Evolutionary conservation across 2,113 vertebrate genomes (phyloP).

Genomic region (Corvus hawaiiensis): DNA sequence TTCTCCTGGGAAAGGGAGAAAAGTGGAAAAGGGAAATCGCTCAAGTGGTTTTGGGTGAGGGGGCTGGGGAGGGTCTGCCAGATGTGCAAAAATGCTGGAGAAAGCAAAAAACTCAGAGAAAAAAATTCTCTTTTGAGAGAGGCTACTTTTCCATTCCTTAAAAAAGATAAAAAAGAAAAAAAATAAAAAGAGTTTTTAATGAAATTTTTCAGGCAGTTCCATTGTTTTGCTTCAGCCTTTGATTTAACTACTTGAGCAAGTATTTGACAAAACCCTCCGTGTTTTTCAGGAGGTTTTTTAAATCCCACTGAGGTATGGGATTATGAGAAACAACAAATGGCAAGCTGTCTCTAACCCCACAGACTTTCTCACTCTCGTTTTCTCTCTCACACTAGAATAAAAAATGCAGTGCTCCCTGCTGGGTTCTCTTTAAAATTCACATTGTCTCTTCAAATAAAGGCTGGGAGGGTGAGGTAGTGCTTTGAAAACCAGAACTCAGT

Average conservation of each 20-base stretch:
- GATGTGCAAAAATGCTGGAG: background rate
- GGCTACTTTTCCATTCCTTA: background rate
- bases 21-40: background rate
- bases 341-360: conserved; percentile 43
- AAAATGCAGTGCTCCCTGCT: conserved; percentile 63
- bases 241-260: conserved; percentile 25
- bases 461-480: conserved; percentile 53
- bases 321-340: conserved; percentile 57
- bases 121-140: background rate
- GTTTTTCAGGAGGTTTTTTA: conserved; percentile 62
- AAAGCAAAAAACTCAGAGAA: background rate
- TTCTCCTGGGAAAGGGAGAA: background rate
- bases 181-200: background rate
- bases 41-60: background rate
- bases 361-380: conserved; percentile 56
- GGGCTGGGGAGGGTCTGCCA: background rate
- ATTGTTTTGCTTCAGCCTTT: conserved; percentile 44
- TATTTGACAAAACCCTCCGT: conserved; percentile 38
- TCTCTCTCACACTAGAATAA: conserved; percentile 65
- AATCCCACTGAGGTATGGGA: conserved; percentile 51
- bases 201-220: conserved; percentile 34
- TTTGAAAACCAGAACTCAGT: conserved; percentile 57
- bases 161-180: background rate
- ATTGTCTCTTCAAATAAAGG: conserved; percentile 67
- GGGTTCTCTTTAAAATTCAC: conserved; percentile 67